phyloP scores from a whole-genome alignment of 2,113 vertebrate species.

The Pygoscelis antarcticus region DNA sequence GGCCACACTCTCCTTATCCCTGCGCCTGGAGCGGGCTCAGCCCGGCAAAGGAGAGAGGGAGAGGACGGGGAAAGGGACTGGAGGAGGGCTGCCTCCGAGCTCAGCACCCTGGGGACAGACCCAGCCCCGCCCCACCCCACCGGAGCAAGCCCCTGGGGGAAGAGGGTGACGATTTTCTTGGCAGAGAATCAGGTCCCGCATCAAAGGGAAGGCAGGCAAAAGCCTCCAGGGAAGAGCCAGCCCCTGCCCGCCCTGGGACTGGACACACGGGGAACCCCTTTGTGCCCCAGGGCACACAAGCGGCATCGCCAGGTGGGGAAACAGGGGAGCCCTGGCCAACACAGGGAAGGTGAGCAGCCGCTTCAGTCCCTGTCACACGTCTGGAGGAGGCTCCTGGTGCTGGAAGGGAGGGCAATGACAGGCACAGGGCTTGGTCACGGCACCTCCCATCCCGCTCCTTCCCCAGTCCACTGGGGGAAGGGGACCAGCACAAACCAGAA shows the following conservation, averaged over 20 bases:
- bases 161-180: neutral
- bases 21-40: neutral
- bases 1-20: neutral
- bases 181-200: accelerated
- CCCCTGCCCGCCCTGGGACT: accelerated
- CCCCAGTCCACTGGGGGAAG: neutral
- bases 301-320: neutral
- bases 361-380: neutral
- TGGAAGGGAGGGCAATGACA: neutral
- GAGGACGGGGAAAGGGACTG: accelerated
- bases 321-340: neutral
- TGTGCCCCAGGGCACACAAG: neutral
- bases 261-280: neutral
- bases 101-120: neutral
- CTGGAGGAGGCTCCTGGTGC: neutral
- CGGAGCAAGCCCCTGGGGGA: neutral
- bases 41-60: neutral
- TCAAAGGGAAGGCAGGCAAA: neutral
- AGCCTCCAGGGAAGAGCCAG: neutral
- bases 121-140: neutral
- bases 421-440: neutral
- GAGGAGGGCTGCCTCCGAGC: neutral
- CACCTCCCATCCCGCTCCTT: neutral
- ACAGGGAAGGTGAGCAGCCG: neutral
- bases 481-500: neutral